Base-by-base conservation (phyloP, 2,113 vertebrate genomes). In the Dasypus novemcinctus region DNA sequence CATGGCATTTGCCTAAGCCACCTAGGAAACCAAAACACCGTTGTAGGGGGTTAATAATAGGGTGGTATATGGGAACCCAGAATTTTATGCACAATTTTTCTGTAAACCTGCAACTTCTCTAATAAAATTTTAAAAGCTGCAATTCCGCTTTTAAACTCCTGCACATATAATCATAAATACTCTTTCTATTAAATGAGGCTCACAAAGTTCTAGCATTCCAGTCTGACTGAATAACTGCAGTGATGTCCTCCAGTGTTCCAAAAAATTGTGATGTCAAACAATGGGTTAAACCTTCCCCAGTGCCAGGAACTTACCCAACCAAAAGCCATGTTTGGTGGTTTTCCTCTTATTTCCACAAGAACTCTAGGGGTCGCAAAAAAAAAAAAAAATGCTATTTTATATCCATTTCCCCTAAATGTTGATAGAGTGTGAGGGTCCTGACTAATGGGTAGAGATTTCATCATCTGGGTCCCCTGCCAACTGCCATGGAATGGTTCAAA, bases 261-360 rank as follows among this genome's bases (percentile, higher is more conserved):
- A 3, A 94, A 90, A 95, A 78, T n/a, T 29, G 27, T 71, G 54
- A 36, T 61, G 25, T 61, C 66, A 90, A 68, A 43, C 52, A n/a
- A 52, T 8, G 1, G 31, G 52, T 7, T 88, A 64, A 49, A n/a
- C 66, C 52, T 84, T 93, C 61, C 17, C 59, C 20, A 36, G n/a
- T 46, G 57, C 64, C 78, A 95, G 41, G 23, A 85, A 59, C 49
- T 87, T 46, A 78, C 29, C 31, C 61, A 74, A 63, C 33, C 52
- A 91, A 94, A 96, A 97, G 29, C 84, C 87, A 66, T 7, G 46
- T 36, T 84, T 15, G 31, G 36, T 94, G 75, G 36, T 54, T 84
- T 87, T 52, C 23, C 38, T 79, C 7, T 61, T 72, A 90, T 27
- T n/a, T 87, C 12, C 75, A 43, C 33, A 75, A 59, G 2, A 41